These are phyloP conservation scores for Drosophila greeni DNA, from an alignment of 2,888 invertebrate species.

Conservation along the genomic window DNA sequence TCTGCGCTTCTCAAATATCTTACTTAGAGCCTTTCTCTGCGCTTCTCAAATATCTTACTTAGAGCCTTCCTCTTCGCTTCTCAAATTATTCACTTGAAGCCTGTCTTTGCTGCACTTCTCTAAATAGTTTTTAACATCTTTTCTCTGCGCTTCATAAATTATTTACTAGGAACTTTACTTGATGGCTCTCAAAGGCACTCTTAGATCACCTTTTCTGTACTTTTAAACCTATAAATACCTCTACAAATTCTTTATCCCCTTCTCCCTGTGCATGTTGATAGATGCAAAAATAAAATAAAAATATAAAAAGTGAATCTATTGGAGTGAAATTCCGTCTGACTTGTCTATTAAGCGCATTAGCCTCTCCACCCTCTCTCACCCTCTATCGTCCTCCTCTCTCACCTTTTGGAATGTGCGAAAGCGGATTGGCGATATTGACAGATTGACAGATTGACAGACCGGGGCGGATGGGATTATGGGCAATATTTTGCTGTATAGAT, in stretches of 20 bases:
- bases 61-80: neutral
- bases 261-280: neutral
- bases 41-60: neutral
- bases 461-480: constrained; percentile 31
- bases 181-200: no score
- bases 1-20: neutral
- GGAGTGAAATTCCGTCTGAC: constrained; percentile 21
- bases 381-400: neutral
- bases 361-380: neutral
- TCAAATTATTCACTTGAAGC: neutral
- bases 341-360: constrained; percentile 41
- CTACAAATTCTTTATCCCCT: no score
- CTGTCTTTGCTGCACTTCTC: neutral
- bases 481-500: constrained; percentile 8
- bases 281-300: neutral
- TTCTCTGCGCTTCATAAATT: neutral
- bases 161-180: neutral
- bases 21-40: neutral
- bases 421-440: constrained; percentile 25
- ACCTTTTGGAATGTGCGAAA: constrained; percentile 11
- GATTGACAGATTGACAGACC: constrained; percentile 33
- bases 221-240: no score
- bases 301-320: constrained; percentile 2
- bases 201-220: no score
- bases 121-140: no score